Evolutionary conservation across 2,888 invertebrate species (phyloP), one percentile per base, ranked within the genome.

Genomic region (Drosophila differens): DNA sequence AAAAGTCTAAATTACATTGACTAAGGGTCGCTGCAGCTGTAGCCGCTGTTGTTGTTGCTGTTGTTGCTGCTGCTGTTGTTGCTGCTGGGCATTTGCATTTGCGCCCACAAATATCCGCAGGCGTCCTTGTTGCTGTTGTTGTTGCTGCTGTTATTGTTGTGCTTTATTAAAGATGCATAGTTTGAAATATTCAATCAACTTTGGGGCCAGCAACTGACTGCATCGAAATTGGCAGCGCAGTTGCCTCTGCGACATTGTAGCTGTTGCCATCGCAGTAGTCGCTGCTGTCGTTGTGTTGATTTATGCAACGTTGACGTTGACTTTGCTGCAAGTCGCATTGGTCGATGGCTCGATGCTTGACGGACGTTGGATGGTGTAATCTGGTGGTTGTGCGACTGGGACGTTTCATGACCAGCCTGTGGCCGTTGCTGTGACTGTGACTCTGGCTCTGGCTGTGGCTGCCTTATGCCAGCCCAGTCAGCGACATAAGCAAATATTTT

Each of bases 171-270:
- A 86, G 85, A 90, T 86, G 85, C 89, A 86, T 88, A 79, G 90
- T 76, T 84, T 82, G 81, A 84, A 90, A 90, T 90, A 88, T 90
- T 88, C 91, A 88, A 88, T 88, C 91, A 88, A 83, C 79, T 83
- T 74, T 69, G 69, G 65, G 70, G 54, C 69, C 67, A 70, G 47
- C 47, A 32, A 49, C 68, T 54, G 72, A 54, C 63, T 80, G 58
- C 63, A 55, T 47, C 66, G 52, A 81, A 74, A 79, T 73, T 81
- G 71, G 60, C 66, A 79, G 73, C 79, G 70, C n/a, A 28, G 39
- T 61, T 44, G 53, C 37, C 30, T 39, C 66, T 55, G 64, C 25
- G 5, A 28, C 54, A 22, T 54, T 55, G 37, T 44, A 52, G 64
- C 44, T 19, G 51, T 52, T 53, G 37, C 61, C 57, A 68, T 73